Evolutionary conservation across 2,797 vertebrate genomes (phyloP), one percentile per base, ranked within the genome.

Genomic region (Macropus fuliginosus): DNA sequence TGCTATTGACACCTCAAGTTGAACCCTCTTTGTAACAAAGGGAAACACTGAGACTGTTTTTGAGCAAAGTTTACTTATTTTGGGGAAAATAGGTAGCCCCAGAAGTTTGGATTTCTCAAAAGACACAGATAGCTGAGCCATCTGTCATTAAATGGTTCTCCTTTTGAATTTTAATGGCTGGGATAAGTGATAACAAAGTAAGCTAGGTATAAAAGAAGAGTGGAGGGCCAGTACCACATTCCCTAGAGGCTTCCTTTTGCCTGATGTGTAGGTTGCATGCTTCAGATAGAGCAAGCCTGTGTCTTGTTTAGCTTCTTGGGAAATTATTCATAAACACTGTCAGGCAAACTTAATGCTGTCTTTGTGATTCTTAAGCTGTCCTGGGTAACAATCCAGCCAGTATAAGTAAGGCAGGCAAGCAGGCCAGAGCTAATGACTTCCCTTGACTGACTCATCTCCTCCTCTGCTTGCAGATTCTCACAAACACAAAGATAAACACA

Each of bases 401-500:
- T 96, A 9, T 91, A 91, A 91, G 74, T 66, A 89, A 91, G 92
- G 55, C 95, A 94, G 91, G 90, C 54, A 57, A 55, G 94, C 89
- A 90, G 54, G 59, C 97, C 92, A 97, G 94, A 97, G 74, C 74
- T 92, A 14, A 55, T 91, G 92, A 94, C 50, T 96, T 95, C 94
- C 92, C 98, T 98, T 98, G 94, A 97, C 90, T 98, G 94, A 96
- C 57, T 93, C 54, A 66, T 97, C 24, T 97, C 59, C 97, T 98
- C 96, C 96, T 97, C 95, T 98, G 97, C 95, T 98, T 98, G 14
- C 98, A 99, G 99, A 99, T 98, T 98, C 99, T 98, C 99, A 99
- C 98, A 99, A 99, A 99, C 99, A 99, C 98, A 99, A 99, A 99
- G 99, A 99, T 98, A 99, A 99, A 98, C 99, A 99, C 98, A 99